Base-by-base conservation (phyloP, 64 coral and sea anemone genomes). In the Montipora foliosa region DNA sequence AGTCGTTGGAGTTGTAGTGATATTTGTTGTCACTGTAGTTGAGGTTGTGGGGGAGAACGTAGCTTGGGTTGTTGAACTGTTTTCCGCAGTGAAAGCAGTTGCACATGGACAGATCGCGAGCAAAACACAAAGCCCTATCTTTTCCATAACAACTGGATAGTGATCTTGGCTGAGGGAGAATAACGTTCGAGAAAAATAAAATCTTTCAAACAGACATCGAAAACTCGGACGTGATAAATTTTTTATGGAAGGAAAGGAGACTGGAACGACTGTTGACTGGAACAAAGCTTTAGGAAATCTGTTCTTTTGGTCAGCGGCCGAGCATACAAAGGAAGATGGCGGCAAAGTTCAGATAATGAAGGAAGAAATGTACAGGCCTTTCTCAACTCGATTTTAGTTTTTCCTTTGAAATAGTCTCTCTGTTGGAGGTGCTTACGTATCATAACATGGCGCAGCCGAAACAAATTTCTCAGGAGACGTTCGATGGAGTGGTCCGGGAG, bases 381-480 rank as follows among this genome's bases (percentile, higher is more conserved):
- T 45, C 0, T n/a, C 53, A 16, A 64, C 11, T 64, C 14, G 61
- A 49, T 21, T 50, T 70, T 19, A 7, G 14, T n/a, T 8, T 13
- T 47, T 86, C 10, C 19, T 4, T 16, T 49, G 19, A 72, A 49
- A 72, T 86, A 29, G 48, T 20, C 16, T 49, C 45, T 51, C 45
- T 71, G 0, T 72, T 49, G 12, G 5, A n/a, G 10, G 45, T 19
- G 8, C 4, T 86, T 13, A 20, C 44, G 7, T 11, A 11, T 17
- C 8, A 22, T 50, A 94, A 51, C 13, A 98, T 98, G 96, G 81
- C 89, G n/a, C 83, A 98, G 49, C 68, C 83, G 8, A 97, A 91
- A 82, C 84, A 80, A 82, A 98, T 98, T 52, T 76, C 78, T 15
- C 96, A 98, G 74, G 93, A 98, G 73, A 98, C 96, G 14, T 98